Evolutionary conservation across 2,113 vertebrate genomes (phyloP).

Genomic region (Ellobius talpinus): DNA sequence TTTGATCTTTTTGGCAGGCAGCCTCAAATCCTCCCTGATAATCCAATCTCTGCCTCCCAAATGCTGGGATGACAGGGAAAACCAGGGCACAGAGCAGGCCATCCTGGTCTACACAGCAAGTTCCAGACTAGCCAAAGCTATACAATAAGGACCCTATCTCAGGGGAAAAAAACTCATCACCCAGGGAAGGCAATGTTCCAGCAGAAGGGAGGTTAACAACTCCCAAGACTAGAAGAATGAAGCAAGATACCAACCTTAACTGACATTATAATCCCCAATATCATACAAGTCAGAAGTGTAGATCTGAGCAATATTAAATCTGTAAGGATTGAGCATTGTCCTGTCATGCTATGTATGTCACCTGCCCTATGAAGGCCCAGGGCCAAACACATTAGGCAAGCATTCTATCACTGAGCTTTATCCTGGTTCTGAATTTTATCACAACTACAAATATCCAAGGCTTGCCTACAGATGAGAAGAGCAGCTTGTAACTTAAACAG

Average conservation of each 20-base stretch:
- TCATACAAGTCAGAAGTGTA: background rate
- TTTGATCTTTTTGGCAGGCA: background rate
- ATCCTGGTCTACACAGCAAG: background rate
- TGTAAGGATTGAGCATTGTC: too few species aligned
- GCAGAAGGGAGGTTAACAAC: background rate
- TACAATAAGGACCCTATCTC: background rate
- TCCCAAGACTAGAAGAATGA: background rate
- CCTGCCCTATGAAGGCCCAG: fast-evolving
- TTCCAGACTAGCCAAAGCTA: background rate
- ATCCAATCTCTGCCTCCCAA: background rate
- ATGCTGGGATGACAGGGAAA: too few species aligned
- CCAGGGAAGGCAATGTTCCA: background rate
- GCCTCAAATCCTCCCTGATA: background rate
- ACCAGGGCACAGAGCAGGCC: background rate
- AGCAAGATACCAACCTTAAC: background rate
- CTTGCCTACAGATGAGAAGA: background rate
- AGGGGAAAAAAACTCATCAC: background rate
- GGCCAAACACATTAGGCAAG: background rate
- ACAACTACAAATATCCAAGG: background rate
- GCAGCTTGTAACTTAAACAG: background rate
- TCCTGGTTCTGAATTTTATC: background rate
- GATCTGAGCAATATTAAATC: background rate
- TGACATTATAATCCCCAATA: background rate
- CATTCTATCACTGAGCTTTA: background rate
- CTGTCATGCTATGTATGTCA: background rate